Percentiles rank a stretch among this genome's conserved stretches.
Evolutionary conservation across 2,888 invertebrate genomes (phyloP).

Genomic region (Hedychridium roseum): DNA sequence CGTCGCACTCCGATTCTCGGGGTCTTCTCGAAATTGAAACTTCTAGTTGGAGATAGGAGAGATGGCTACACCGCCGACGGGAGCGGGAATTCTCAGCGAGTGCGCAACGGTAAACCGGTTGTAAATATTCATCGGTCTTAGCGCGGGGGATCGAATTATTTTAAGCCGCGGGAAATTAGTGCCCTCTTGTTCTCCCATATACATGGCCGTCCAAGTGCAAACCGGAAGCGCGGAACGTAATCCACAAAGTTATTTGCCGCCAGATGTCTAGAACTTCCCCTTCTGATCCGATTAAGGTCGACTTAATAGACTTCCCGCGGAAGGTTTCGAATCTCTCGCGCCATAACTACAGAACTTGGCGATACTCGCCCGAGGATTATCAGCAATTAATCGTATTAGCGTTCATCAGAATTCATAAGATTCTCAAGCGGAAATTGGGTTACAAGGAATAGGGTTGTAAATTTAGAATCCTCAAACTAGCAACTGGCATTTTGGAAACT

Average conservation of each 20-base stretch:
- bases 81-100: conserved; percentile 8
- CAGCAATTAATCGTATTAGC: neutral
- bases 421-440: neutral
- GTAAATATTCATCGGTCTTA: too few species aligned
- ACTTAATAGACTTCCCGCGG: conserved; percentile 20
- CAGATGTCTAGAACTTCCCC: conserved; percentile 23
- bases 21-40: neutral
- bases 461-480: conserved; percentile 2
- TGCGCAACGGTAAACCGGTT: too few species aligned
- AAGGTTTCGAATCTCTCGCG: neutral
- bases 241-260: conserved; percentile 27
- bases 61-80: neutral
- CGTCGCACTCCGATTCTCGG: neutral
- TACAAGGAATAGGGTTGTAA: neutral
- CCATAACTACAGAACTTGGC: neutral
- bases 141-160: conserved; percentile 18
- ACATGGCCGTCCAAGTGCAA: conserved; percentile 5
- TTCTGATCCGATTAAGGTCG: conserved; percentile 27
- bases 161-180: conserved; percentile 13
- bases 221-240: conserved; percentile 21
- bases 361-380: neutral
- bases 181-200: conserved; percentile 8
- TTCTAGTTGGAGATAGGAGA: neutral
- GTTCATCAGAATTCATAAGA: neutral
- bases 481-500: neutral